These are phyloP conservation scores for Copidosoma floridanum DNA, from an alignment of 1,140 invertebrate species.

Conservation along the genomic window DNA sequence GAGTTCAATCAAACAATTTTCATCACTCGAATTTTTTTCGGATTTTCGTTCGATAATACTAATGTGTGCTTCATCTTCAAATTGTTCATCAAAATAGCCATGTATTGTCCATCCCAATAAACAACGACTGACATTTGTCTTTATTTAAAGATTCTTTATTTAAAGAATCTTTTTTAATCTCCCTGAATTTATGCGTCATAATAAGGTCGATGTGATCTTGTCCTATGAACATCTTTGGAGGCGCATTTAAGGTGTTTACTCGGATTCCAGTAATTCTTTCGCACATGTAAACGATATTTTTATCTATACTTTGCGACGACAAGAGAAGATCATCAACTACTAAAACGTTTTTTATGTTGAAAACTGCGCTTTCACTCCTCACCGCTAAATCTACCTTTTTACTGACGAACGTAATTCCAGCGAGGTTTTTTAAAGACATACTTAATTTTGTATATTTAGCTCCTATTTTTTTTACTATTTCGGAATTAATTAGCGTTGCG, in stretches of 20 bases:
- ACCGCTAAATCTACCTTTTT: neutral
- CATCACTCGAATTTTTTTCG: neutral
- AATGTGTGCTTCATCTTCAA: neutral
- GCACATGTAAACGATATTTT: neutral
- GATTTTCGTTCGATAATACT: neutral
- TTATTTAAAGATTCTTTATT: no score
- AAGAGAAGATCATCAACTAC: neutral
- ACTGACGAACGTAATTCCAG: neutral
- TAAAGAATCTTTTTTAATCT: neutral
- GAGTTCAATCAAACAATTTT: neutral
- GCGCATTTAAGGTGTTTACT: neutral
- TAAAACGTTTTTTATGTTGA: neutral
- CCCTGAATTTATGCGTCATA: neutral
- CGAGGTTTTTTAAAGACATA: neutral
- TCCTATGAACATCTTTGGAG: neutral
- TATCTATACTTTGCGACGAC: neutral
- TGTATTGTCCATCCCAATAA: conserved; percentile 3
- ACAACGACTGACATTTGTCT: neutral
- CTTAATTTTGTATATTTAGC: neutral
- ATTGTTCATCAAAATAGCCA: neutral
- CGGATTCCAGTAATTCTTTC: neutral
- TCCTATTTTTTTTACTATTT: neutral
- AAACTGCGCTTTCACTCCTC: neutral
- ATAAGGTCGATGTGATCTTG: neutral
- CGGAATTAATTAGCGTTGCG: neutral